A percentile compares a stretch with the other conserved stretches of the same genome.
Conservation (phyloP, 2,888 invertebrate species). For the Chloroclysta siterata region DNA sequence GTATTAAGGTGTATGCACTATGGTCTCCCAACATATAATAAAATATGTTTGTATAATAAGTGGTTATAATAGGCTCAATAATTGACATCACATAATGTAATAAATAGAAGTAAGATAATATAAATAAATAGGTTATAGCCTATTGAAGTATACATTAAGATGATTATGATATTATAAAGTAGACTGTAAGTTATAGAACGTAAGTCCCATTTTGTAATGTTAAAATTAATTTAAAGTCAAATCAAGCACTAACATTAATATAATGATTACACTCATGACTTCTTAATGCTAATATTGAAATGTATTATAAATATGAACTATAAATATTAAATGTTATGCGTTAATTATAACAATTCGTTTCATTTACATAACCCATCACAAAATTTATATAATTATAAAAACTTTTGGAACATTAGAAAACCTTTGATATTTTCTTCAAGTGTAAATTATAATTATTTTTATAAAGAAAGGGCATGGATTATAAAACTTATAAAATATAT, state of each 20-base stretch:
- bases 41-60: conserved; percentile 56
- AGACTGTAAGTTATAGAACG: conserved; percentile 56
- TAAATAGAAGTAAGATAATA: conserved; percentile 69
- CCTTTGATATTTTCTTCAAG: too few relatives aligned
- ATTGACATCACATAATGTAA: conserved; percentile 70
- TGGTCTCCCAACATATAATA: conserved; percentile 60
- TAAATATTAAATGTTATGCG: conserved; percentile 89
- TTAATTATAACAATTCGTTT: conserved; percentile 85
- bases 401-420: too few relatives aligned
- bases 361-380: conserved; percentile 47
- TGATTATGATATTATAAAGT: conserved; percentile 64
- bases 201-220: conserved; percentile 84
- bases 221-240: conserved; percentile 74
- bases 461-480: too few relatives aligned
- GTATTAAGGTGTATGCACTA: conserved; percentile 72
- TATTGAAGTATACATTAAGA: conserved; percentile 55
- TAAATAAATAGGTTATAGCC: conserved; percentile 55
- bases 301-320: conserved; percentile 86
- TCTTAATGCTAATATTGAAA: conserved; percentile 84
- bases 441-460: too few relatives aligned
- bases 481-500: too few relatives aligned
- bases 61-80: conserved; percentile 79
- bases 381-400: not conserved
- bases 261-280: conserved; percentile 83
- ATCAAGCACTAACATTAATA: conserved; percentile 83